These are phyloP conservation scores for Opisthograptis luteolata DNA, from an alignment of 2,888 invertebrate species.

Conservation along the genomic window DNA sequence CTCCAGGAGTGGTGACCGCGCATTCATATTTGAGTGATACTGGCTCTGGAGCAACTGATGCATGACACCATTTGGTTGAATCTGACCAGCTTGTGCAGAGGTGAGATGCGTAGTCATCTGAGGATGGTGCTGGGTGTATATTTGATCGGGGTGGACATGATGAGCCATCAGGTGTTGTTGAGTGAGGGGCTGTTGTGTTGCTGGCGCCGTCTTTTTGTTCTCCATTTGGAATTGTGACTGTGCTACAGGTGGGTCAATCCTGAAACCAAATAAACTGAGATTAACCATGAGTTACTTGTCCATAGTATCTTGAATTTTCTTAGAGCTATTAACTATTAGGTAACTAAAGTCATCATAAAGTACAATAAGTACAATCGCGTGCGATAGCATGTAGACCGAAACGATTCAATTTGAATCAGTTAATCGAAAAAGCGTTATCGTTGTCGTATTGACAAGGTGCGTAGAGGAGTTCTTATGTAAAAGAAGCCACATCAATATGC, in stretches of 20 bases:
- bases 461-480: slow-evolving; percentile 12
- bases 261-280: slow-evolving; percentile 66
- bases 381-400: slow-evolving; percentile 50
- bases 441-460: slow-evolving; percentile 52
- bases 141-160: slow-evolving; percentile 78
- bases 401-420: slow-evolving; percentile 60
- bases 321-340: slow-evolving; percentile 21
- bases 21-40: slow-evolving; percentile 77
- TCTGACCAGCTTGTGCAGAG: slow-evolving; percentile 69
- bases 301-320: slow-evolving; percentile 2
- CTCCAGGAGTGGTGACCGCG: slow-evolving; percentile 79
- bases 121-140: slow-evolving; percentile 77
- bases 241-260: slow-evolving; percentile 89
- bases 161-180: slow-evolving; percentile 78
- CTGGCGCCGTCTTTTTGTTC: slow-evolving; percentile 83
- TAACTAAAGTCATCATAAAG: too few species aligned
- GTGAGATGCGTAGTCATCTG: slow-evolving; percentile 69
- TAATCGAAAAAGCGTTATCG: slow-evolving; percentile 63
- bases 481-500: slow-evolving; percentile 12
- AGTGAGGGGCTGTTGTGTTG: slow-evolving; percentile 83
- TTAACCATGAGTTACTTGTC: slow-evolving; percentile 25
- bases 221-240: slow-evolving; percentile 87
- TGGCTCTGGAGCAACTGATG: slow-evolving; percentile 80
- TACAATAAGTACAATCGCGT: slow-evolving; percentile 42
- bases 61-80: slow-evolving; percentile 82